A percentile compares a stretch with the other conserved stretches of the same genome.
These are phyloP conservation scores for Xestia c-nigrum DNA, from an alignment of 2,888 invertebrate genomes.

Conservation along the genomic window DNA sequence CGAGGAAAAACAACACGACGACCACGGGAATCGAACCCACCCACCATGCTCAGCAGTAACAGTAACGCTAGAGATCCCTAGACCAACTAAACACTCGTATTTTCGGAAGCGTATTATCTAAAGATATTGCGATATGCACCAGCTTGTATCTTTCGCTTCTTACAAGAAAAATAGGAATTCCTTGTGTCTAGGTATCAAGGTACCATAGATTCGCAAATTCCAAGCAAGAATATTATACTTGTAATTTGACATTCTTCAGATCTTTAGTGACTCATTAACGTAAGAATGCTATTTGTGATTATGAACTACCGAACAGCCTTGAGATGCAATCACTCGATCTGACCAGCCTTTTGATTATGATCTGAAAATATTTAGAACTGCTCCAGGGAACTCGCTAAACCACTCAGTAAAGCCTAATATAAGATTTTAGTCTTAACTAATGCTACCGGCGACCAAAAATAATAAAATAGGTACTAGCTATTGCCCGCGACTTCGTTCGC, in stretches of 20 bases:
- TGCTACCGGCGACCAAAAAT: too few species aligned
- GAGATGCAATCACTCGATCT: constrained; percentile 41
- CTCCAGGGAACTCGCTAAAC: neutral
- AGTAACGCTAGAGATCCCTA: neutral
- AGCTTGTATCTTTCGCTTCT: neutral
- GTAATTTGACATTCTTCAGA: constrained; percentile 57
- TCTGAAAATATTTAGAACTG: constrained; percentile 18
- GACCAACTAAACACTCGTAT: neutral
- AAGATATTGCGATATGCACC: too few species aligned
- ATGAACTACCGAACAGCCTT: constrained; percentile 39
- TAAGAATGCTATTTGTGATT: constrained; percentile 48
- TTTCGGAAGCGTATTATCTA: neutral
- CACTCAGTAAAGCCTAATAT: neutral
- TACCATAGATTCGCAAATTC: constrained; percentile 9
- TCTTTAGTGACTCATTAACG: constrained; percentile 50
- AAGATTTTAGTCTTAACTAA: too few species aligned
- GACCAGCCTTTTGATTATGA: constrained; percentile 2
- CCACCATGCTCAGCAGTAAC: neutral
- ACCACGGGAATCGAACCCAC: neutral
- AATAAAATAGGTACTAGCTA: too few species aligned
- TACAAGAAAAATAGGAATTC: constrained; percentile 8
- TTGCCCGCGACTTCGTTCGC: too few species aligned
- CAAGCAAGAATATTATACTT: constrained; percentile 22
- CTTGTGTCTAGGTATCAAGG: neutral
- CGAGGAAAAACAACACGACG: neutral